A percentile compares a stretch with the other conserved stretches of the same genome.
These are phyloP conservation scores for Notothenia rossii DNA, from an alignment of 2,113 vertebrate species.

Conservation along the genomic window DNA sequence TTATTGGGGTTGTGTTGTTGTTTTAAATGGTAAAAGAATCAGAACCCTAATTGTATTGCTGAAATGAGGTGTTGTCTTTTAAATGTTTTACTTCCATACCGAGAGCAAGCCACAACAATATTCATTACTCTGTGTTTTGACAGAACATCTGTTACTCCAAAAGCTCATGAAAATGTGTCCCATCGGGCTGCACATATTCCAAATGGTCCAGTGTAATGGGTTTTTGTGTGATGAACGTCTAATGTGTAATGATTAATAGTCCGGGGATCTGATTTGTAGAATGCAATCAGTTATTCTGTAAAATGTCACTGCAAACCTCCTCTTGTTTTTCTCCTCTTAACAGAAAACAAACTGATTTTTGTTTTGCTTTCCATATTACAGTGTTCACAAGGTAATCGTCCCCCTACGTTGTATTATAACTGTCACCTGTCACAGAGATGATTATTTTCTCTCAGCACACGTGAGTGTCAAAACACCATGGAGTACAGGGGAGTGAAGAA, in stretches of 20 bases:
- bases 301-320: conserved; percentile 41
- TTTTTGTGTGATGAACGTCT: conserved; percentile 63
- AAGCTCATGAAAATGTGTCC: conserved; percentile 55
- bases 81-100: conserved; percentile 45
- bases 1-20: neutral
- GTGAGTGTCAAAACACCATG: conserved; percentile 39
- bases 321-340: conserved; percentile 31
- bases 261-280: conserved; percentile 53
- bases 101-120: conserved; percentile 24
- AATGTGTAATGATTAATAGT: conserved; percentile 68
- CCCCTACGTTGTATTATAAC: neutral
- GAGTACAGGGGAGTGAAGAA: neutral
- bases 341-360: conserved; percentile 31
- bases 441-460: conserved; percentile 38
- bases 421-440: conserved; percentile 41
- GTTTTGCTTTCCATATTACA: conserved; percentile 53
- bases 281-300: conserved; percentile 70
- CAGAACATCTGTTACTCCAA: conserved; percentile 63
- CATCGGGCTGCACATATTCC: conserved; percentile 41
- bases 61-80: conserved; percentile 37
- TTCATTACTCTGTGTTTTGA: conserved; percentile 63
- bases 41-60: neutral
- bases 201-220: conserved; percentile 67
- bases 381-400: conserved; percentile 51
- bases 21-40: conserved; percentile 3